Base-by-base conservation (phyloP, 2,888 invertebrate species). In the Mimachlamys varia region DNA sequence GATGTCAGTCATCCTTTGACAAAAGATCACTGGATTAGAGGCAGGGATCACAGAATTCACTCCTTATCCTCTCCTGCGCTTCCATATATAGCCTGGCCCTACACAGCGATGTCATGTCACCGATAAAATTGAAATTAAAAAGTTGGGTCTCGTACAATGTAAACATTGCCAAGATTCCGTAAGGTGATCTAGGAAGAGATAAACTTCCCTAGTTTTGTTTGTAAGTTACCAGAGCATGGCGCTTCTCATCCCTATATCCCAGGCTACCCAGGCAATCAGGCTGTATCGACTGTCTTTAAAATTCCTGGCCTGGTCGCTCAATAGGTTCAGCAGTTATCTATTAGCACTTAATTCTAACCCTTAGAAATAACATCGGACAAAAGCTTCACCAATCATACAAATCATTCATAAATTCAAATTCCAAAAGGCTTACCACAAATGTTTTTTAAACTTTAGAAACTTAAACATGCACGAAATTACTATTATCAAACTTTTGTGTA, bases 201-300 rank as follows among this genome's bases (percentile, higher is more conserved):
- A 76, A 0, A 76, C 76, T 33, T 76, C 76, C 76, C 19, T 10
- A 0, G 76, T 76, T 76, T 76, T 76, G 76, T 76, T 33, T 27
- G 76, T 76, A 76, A 76, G 76, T 76, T 33, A 76, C 76, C 76
- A 76, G 76, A 76, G 76, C 76, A 76, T 76, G 76, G 19, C 76
- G 1, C 13, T 76, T 76, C 76, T 76, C 76, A 27, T 76, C 76
- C 76, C 15, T 76, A 76, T 15, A 76, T 12, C 33, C n/a, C 4
- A 33, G 76, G 27, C 76, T 33, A 76, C 76, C 7, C 76, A 76
- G 33, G 76, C 33, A 76, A 76, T 76, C 76, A 76, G 76, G 33
- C 33, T 76, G 33, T 76, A 76, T 27, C 76, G 76, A 0, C 33
- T 33, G 62, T 62, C 62, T 62, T 62, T 33, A 76, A 76, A 76